A percentile compares a stretch with the other conserved stretches of the same genome.
phyloP scores from a whole-genome alignment of 2,888 invertebrate genomes.

The Phlogophora meticulosa region DNA sequence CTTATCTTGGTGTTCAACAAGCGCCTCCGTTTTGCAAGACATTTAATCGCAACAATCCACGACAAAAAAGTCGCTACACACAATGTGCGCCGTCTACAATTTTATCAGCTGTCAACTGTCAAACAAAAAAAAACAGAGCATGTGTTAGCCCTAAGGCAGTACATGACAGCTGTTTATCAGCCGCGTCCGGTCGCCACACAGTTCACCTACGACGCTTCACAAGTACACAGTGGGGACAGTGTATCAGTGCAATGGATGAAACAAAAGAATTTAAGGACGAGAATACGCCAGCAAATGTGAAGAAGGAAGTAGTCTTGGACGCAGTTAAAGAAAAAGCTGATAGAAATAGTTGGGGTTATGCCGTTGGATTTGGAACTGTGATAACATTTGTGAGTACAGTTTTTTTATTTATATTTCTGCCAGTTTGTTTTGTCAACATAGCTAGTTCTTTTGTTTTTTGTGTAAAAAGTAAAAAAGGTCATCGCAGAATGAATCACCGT shows the following conservation, averaged over 20 bases:
- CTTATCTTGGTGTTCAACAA: no score
- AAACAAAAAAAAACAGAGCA: slow-evolving; percentile 20
- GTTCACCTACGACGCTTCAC: slow-evolving; percentile 41
- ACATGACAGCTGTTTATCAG: slow-evolving; percentile 59
- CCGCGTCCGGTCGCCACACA: slow-evolving; percentile 50
- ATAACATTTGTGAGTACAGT: slow-evolving; percentile 92
- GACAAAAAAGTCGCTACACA: not conserved
- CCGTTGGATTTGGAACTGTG: slow-evolving; percentile 92
- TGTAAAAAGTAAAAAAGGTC: not conserved
- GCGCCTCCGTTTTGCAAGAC: not conserved
- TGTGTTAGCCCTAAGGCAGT: slow-evolving; percentile 49
- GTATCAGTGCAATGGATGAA: slow-evolving; percentile 62
- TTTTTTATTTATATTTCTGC: not conserved
- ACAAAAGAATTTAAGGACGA: slow-evolving; percentile 50
- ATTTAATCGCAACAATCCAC: not conserved
- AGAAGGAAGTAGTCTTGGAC: slow-evolving; percentile 13
- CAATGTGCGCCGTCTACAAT: slow-evolving; percentile 1
- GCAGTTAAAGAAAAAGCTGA: slow-evolving; percentile 55
- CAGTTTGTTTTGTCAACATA: slow-evolving; percentile 21
- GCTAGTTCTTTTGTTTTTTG: not conserved
- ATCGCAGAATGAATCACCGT: not conserved
- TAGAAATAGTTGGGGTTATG: slow-evolving; percentile 91
- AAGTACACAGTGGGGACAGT: slow-evolving; percentile 51
- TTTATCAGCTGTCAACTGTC: slow-evolving; percentile 10
- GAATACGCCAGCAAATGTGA: slow-evolving; percentile 1